A percentile compares a stretch with the other conserved stretches of the same genome.
Evolutionary conservation across 1,140 invertebrate genomes (phyloP).

Genomic region (Habropoda laboriosa): DNA sequence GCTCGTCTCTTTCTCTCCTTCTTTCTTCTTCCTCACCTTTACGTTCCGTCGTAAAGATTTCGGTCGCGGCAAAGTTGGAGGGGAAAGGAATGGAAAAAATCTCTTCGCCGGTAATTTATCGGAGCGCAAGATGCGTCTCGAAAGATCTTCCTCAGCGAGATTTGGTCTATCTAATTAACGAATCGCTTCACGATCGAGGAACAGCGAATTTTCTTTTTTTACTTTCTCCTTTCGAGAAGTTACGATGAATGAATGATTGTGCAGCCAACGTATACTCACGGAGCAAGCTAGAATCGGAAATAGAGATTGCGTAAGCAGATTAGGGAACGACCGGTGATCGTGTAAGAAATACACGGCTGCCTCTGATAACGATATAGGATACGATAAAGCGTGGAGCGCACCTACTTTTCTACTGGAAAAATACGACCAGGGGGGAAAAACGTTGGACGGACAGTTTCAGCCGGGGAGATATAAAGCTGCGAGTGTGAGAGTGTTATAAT

Average conservation of each 20-base stretch:
- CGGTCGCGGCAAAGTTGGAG: not conserved
- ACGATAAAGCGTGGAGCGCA: not conserved
- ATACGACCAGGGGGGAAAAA: slow-evolving; percentile 6
- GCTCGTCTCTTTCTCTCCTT: slow-evolving; percentile 8
- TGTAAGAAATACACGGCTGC: not conserved
- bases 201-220: not conserved
- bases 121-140: not conserved
- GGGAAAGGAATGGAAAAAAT: not conserved
- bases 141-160: not conserved
- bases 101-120: not conserved
- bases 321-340: not conserved
- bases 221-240: not conserved
- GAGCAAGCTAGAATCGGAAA: not conserved
- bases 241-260: not conserved
- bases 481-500: not conserved
- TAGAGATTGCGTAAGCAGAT: not conserved
- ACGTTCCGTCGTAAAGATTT: slow-evolving; percentile 22
- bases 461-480: not conserved
- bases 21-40: not conserved
- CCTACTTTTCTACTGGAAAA: not conserved
- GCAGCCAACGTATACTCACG: not conserved
- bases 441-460: not conserved
- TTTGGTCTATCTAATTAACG: slow-evolving; percentile 21
- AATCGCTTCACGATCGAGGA: not conserved
- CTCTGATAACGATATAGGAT: slow-evolving; percentile 28